Conservation (phyloP, 2,113 vertebrate genomes). For the Mesitornis unicolor region DNA sequence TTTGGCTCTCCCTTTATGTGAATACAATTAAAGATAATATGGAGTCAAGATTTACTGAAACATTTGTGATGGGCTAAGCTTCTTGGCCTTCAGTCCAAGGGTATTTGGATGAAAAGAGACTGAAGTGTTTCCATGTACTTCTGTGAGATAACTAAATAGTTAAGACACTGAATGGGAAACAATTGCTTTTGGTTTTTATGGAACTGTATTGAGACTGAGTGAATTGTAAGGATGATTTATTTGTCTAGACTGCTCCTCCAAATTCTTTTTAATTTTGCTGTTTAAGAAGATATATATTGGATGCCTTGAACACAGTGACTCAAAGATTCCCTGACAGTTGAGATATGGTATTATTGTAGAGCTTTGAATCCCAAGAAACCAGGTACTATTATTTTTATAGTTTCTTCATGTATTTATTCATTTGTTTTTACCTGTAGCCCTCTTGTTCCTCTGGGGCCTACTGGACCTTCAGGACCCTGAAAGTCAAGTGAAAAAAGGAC, state of each 20-base stretch:
- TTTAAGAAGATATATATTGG: neutral
- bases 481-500: neutral
- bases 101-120: neutral
- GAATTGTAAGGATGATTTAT: neutral
- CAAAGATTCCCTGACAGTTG: neutral
- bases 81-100: neutral
- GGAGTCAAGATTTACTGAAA: neutral
- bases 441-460: conserved; percentile 79
- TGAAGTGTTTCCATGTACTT: neutral
- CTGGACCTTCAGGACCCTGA: conserved; percentile 85
- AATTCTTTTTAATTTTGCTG: neutral
- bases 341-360: neutral
- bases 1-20: neutral
- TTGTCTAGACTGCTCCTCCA: neutral
- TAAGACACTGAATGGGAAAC: neutral
- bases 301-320: neutral
- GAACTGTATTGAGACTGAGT: neutral
- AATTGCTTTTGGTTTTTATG: neutral
- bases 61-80: neutral
- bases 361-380: neutral
- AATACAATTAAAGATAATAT: neutral
- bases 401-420: neutral
- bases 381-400: neutral
- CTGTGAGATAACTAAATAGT: neutral
- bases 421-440: conserved; percentile 83